These are phyloP conservation scores for Potamarius usumacintae DNA, from an alignment of 2,113 vertebrate species.

Conservation along the genomic window DNA sequence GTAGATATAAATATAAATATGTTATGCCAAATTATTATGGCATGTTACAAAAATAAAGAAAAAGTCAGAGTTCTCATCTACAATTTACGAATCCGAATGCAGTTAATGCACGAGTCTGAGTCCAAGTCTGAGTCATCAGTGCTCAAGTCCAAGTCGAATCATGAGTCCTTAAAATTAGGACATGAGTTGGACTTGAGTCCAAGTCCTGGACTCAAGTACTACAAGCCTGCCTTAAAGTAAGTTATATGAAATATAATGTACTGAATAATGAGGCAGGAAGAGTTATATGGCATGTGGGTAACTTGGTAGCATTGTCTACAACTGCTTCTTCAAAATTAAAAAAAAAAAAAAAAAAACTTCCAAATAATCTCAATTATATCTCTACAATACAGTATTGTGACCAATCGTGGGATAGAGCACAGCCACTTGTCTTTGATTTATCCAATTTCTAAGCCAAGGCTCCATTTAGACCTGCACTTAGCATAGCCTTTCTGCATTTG, in stretches of 20 bases:
- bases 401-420: neutral
- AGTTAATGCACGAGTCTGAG: no score
- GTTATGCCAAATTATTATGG: no score
- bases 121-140: no score
- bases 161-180: no score
- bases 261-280: neutral
- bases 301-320: neutral
- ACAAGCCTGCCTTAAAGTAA: no score
- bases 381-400: neutral
- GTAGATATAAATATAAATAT: no score
- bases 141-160: no score
- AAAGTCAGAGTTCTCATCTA: no score
- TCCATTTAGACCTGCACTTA: conserved; percentile 4
- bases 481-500: neutral
- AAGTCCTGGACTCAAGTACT: no score
- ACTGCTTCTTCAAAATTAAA: neutral
- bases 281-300: neutral
- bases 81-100: no score
- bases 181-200: no score
- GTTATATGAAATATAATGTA: neutral
- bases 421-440: neutral
- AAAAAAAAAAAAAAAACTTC: neutral
- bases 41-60: no score
- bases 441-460: neutral
- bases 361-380: neutral